Percentiles rank a stretch among this genome's conserved stretches.
These are phyloP conservation scores for Sitta europaea DNA, from an alignment of 2,113 vertebrate genomes.

Conservation along the genomic window DNA sequence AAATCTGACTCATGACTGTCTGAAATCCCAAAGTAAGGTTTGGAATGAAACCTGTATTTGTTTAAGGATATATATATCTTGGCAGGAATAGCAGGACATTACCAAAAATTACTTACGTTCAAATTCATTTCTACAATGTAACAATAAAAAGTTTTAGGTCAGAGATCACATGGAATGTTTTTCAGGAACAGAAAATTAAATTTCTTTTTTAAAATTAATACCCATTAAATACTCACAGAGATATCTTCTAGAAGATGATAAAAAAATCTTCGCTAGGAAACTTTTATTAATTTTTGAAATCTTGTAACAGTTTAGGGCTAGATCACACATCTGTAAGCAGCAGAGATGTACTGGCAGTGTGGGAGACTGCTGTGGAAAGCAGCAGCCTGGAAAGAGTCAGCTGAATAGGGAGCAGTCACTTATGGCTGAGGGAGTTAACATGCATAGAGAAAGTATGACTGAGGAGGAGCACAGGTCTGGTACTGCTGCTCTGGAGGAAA, in stretches of 20 bases:
- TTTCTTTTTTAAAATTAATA: not conserved
- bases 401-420: not conserved
- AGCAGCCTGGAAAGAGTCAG: not conserved
- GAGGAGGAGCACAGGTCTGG: not conserved
- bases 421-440: not conserved
- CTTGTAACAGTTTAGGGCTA: not conserved
- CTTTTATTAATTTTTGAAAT: not conserved
- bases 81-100: not conserved
- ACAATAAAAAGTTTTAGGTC: not conserved
- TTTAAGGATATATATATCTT: constrained; percentile 24
- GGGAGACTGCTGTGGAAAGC: not conserved
- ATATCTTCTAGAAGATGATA: not conserved
- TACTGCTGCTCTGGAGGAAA: not conserved
- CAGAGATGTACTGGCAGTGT: not conserved
- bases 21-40: not conserved
- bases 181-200: not conserved
- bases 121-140: not conserved
- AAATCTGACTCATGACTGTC: not conserved
- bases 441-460: not conserved
- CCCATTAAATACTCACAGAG: not conserved
- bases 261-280: not conserved
- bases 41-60: constrained; percentile 20
- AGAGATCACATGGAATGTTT: not conserved
- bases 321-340: not conserved
- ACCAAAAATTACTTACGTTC: not conserved